Base-by-base conservation (phyloP, 2,113 vertebrate species). In the Rhombomys opimus region DNA sequence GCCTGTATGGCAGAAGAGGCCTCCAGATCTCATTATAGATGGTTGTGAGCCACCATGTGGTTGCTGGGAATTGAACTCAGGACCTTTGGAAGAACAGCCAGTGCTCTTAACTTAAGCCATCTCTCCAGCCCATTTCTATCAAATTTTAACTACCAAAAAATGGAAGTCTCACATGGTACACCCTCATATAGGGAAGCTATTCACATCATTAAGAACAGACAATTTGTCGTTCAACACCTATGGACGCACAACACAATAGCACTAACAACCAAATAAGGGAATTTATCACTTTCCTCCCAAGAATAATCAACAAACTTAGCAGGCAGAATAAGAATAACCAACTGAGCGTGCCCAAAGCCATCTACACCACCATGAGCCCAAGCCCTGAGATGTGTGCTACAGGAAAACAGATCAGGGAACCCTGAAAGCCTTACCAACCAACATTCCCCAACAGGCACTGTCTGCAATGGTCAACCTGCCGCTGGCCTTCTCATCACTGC, bases 181-280 rank as follows among this genome's bases (percentile, higher is more conserved):
- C 30, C 1, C 14, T 65, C 61, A n/a, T 0, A 18, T 0, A 15
- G 2, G 35, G 20, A 59, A 38, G 1, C 23, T 54, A 5, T 30
- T 68, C 11, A 70, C 25, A 46, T 35, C 63, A 46, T 22, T 20
- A 73, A 61, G 30, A 35, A 81, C 86, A 61, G 52, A 87, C 59
- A 27, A 63, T 52, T 76, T 89, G 2, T 35, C 63, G 15, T 63
- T 70, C 50, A 77, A 35, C 50, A 92, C 67, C 46, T 10, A 8
- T 0, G 1, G 32, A 81, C 17, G 15, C 35, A 13, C 0, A 14
- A 22, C 13, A 0, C 1, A 14, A 46, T 50, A n/a, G 63, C 50
- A 52, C 1, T 52, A 70, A n/a, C 2, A 15, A 9, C 52, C 22
- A 52, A 68, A 20, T 13, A 5, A 35, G 50, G 15, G 14, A 1